Evolutionary conservation across 2,888 invertebrate species (phyloP), one percentile per base, ranked within the genome.

Genomic region (Digitonthophagus gazella): DNA sequence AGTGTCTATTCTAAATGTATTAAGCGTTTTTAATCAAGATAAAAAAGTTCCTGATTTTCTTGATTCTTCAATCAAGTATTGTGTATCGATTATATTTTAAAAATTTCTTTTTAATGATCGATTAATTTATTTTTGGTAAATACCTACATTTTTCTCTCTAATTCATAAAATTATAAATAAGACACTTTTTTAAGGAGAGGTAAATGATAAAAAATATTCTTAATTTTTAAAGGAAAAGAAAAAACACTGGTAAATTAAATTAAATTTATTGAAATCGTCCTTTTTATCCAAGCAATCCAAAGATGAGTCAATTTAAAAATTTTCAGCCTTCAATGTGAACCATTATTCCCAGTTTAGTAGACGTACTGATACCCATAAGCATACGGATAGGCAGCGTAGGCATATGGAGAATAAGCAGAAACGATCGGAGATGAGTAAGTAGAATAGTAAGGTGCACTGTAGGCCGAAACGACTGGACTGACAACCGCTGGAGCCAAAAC

Each of bases 361-460:
- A 8, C 6, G 11, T 44, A 44, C 2, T 6, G 28, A 20, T 61
- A 61, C 8, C 18, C 61, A 61, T 61, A 61, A 18, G 61, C 61
- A 61, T 18, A 61, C n/a, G 19, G 61, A 20, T 61, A 61, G n/a
- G 71, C 74, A 76, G 19, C 19, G 18, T 61, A 61, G 18, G 71
- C 74, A 76, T 67, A 72, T 74, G 67, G 84, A 80, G 55, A 6
- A 54, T 70, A 67, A 67, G 74, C 66, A 56, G 68, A 68, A 15
- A 67, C 68, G 16, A 69, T 66, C 55, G 72, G 71, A 54, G 74
- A 72, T 28, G 69, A 71, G 15, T 69, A 69, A 56, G 65, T 58
- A 20, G 67, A 64, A 44, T 70, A 70, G 14, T 68, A 44, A 65
- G 72, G 71, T 5, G 73, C 67, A 65, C 71, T 57, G 63, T 74